Conservation (phyloP, 2,113 vertebrate species). For the Macaca mulatta region DNA sequence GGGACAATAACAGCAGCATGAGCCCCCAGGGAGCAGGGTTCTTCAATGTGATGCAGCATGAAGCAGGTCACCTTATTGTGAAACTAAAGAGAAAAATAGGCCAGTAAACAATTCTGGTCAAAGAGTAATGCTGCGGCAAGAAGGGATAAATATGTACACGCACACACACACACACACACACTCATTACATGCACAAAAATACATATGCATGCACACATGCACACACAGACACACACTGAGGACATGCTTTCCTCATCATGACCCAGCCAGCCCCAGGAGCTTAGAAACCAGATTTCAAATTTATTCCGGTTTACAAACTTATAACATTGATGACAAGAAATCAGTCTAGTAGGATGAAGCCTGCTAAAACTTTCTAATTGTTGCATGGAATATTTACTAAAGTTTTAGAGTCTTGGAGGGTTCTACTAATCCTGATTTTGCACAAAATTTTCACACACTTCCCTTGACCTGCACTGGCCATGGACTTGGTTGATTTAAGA, state of each 20-base stretch:
- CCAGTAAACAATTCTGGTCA: slow-evolving; percentile 11
- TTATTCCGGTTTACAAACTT: neutral
- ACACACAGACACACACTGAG: neutral
- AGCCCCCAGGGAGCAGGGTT: slow-evolving; percentile 96
- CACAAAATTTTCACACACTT: neutral
- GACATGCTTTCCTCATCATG: neutral
- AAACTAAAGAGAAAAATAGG: slow-evolving; percentile 86
- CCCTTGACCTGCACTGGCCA: neutral
- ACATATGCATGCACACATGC: no score
- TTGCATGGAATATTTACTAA: neutral
- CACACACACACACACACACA: fast-evolving
- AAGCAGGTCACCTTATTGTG: slow-evolving; percentile 99
- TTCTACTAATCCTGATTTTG: neutral
- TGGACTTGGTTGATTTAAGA: neutral
- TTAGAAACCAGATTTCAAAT: neutral
- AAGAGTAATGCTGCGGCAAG: neutral
- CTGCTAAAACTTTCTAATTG: neutral
- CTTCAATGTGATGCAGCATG: slow-evolving; percentile 99
- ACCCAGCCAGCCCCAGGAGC: neutral
- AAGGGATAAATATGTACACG: neutral
- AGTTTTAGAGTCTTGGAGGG: no score
- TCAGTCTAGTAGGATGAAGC: neutral
- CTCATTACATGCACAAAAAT: neutral
- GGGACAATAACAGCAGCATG: slow-evolving; percentile 97
- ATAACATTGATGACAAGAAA: neutral